Base-by-base conservation (phyloP, 35 echinoderm and acorn worm genomes). In the Apostichopus californicus region DNA sequence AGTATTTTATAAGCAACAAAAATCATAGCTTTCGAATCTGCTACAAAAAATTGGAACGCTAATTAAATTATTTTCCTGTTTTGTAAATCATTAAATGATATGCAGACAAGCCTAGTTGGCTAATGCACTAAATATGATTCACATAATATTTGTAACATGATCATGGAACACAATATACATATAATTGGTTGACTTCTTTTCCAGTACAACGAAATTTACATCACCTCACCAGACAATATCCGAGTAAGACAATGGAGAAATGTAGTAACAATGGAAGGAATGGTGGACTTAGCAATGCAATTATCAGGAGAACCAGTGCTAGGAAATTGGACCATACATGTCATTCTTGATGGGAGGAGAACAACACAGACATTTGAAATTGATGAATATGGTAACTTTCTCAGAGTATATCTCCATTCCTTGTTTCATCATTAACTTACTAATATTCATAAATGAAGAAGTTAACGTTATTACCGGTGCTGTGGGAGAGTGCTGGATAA, bases 251-350 rank as follows among this genome's bases (percentile, higher is more conserved):
- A 94, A 79, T 94, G 93, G 93, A 23, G 65, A 7, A 56, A 90
- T 80, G 77, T 94, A 4, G 77, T 78, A 7, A 81, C 86, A 55
- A 64, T 81, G 14, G 77, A 94, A 18, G 93, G 93, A 14, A 58
- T 94, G n/a, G 77, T 94, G 53, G 86, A 94, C 26, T 59, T 94
- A 57, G 26, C 55, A 5, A 81, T 94, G 86, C 54, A 25, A 90
- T 56, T 94, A 26, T 94, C 93, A 5, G 77, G 81, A 54, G 93
- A 94, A 8, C 93, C 93, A 21, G 77, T 94, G 23, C 34, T 94
- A 13, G 93, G 93, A 70, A 83, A 57, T 55, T 94, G 93, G 93
- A 94, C 86, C 20, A 94, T 94, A 71, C 87, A 94, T 52, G 78
- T 24, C 55, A 21, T 26, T 13, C 14, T 90, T 15, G 20, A 87